phyloP scores from a whole-genome alignment of 1,140 invertebrate species.

The Meloidogyne floridensis region DNA sequence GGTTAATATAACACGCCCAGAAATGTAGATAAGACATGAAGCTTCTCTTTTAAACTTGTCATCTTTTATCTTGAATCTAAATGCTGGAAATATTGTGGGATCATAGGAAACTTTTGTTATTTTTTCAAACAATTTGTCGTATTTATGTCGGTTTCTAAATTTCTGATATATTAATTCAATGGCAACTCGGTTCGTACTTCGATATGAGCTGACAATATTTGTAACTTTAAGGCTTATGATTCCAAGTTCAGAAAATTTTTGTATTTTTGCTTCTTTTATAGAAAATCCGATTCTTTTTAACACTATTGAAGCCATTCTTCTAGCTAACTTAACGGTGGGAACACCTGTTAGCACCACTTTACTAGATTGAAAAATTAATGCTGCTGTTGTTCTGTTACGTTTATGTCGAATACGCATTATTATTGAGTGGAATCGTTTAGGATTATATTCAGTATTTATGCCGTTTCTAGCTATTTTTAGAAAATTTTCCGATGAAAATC shows the following conservation, averaged over 20 bases:
- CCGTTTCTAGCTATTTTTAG: not conserved
- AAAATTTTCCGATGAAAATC: not conserved
- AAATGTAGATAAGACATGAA: too few species aligned
- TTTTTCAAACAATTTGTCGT: too few species aligned
- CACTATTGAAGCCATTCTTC: not conserved
- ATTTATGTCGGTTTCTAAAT: too few species aligned
- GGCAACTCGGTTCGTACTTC: too few species aligned
- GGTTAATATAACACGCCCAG: too few species aligned
- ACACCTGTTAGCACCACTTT: constrained; percentile 12
- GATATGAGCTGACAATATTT: constrained; percentile 5
- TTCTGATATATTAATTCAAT: too few species aligned
- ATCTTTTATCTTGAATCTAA: too few species aligned
- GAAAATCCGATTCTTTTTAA: not conserved
- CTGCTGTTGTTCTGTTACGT: not conserved
- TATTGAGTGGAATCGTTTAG: not conserved
- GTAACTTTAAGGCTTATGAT: not conserved
- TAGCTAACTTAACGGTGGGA: not conserved
- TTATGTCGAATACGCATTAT: constrained; percentile 1
- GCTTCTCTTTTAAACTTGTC: too few species aligned
- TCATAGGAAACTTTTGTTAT: too few species aligned
- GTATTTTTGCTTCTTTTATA: too few species aligned
- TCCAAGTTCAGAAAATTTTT: too few species aligned
- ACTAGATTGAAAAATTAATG: not conserved
- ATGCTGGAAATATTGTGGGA: too few species aligned
- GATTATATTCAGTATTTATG: constrained; percentile 10